Conservation (phyloP, 2,113 vertebrate species). For the Silurus glanis region DNA sequence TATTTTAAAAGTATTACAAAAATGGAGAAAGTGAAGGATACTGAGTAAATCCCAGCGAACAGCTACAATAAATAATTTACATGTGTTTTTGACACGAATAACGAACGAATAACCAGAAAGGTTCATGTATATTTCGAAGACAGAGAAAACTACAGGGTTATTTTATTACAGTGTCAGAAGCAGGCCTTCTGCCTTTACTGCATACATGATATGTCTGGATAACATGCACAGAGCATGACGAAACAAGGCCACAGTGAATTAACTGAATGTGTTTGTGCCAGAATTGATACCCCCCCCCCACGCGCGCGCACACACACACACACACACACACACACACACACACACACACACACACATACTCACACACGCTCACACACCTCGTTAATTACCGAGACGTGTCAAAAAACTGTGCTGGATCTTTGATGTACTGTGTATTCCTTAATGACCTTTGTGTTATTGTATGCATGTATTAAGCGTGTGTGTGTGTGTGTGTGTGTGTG, state of each 20-base stretch:
- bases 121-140: too few relatives aligned
- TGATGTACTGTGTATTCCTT: conserved; percentile 64
- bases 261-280: conserved; percentile 7
- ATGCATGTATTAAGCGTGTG: conserved; percentile 48
- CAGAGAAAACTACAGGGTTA: conserved; percentile 38
- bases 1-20: conserved; percentile 50
- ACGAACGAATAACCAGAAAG: background rate
- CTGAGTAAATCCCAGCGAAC: conserved; percentile 70
- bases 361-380: conserved; percentile 18
- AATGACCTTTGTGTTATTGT: conserved; percentile 65
- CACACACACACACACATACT: conserved; percentile 1
- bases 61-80: conserved; percentile 72
- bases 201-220: conserved; percentile 44
- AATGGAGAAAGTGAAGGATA: conserved; percentile 53
- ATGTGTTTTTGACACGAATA: conserved; percentile 57
- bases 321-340: conserved; percentile 23
- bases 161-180: background rate
- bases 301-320: too few relatives aligned
- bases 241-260: conserved; percentile 63
- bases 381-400: conserved; percentile 72
- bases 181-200: background rate
- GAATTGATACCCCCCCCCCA: background rate
- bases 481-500: conserved; percentile 18
- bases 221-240: conserved; percentile 63
- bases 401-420: conserved; percentile 63